These are phyloP conservation scores for Casuarius casuarius DNA, from an alignment of 2,113 vertebrate species.

Conservation along the genomic window DNA sequence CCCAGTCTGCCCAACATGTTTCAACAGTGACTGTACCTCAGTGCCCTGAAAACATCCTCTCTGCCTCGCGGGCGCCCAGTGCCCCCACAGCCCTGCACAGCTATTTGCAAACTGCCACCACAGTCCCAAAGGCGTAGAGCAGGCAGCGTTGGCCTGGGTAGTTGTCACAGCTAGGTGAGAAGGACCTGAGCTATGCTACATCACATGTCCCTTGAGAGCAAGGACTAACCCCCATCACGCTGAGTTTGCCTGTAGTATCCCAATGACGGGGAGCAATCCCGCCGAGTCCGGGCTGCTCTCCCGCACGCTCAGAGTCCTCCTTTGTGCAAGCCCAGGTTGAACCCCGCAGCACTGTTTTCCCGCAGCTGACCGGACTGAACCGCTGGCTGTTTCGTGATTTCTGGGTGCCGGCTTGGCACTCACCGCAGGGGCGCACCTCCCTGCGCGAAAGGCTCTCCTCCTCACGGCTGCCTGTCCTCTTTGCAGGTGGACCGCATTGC, in stretches of 20 bases:
- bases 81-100: background rate
- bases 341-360: fast-evolving
- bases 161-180: fast-evolving
- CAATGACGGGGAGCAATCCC: background rate
- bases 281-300: background rate
- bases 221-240: background rate
- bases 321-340: background rate
- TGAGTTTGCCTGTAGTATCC: background rate
- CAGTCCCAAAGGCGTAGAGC: background rate
- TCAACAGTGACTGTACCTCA: background rate
- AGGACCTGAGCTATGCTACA: fast-evolving
- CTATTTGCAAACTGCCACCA: background rate
- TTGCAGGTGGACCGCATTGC: conserved; percentile 54
- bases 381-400: background rate
- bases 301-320: background rate
- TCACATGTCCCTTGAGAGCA: fast-evolving
- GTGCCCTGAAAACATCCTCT: background rate
- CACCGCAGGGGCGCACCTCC: fast-evolving
- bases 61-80: background rate
- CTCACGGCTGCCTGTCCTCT: conserved; percentile 5
- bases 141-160: fast-evolving
- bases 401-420: background rate
- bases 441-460: background rate
- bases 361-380: background rate
- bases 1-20: background rate